phyloP scores from a whole-genome alignment of 2,797 vertebrate species.

The Lepilemur septentrionalis region DNA sequence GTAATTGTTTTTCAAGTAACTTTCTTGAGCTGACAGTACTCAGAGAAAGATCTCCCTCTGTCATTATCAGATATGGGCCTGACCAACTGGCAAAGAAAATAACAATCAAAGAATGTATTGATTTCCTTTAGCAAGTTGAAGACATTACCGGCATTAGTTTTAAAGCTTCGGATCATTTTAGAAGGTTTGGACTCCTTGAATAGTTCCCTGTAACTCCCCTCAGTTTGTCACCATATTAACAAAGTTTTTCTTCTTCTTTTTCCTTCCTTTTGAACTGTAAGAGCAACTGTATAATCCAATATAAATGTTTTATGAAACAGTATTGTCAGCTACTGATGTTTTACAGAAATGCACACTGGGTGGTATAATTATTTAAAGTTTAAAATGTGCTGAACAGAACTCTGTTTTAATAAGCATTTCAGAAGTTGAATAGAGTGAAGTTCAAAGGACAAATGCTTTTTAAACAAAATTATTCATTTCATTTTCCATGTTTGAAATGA shows the following conservation, averaged over 20 bases:
- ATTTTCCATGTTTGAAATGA: conserved; percentile 49
- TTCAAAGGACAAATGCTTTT: conserved; percentile 64
- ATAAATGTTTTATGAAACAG: conserved; percentile 66
- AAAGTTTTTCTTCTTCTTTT: conserved; percentile 8
- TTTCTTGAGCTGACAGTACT: conserved; percentile 32
- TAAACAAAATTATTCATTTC: conserved; percentile 72
- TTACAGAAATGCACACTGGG: background rate
- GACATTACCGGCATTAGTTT: conserved; percentile 37
- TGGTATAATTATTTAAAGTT: conserved; percentile 65
- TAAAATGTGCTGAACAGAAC: conserved; percentile 12
- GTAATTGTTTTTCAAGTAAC: background rate
- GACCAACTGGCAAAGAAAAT: conserved; percentile 5
- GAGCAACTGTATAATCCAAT: conserved; percentile 48
- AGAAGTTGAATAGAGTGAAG: background rate
- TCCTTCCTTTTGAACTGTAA: background rate
- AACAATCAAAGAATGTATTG: conserved; percentile 37
- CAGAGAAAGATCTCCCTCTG: conserved; percentile 40
- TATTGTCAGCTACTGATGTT: conserved; percentile 54
- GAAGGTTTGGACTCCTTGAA: background rate
- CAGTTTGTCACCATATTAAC: conserved; percentile 36
- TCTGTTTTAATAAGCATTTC: conserved; percentile 54
- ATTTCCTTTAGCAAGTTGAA: conserved; percentile 59
- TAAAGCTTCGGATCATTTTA: conserved; percentile 22
- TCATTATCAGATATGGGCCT: conserved; percentile 21
- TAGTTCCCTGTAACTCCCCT: conserved; percentile 21